These are phyloP conservation scores for Artibeus lituratus DNA, from an alignment of 2,797 vertebrate genomes.

Conservation along the genomic window DNA sequence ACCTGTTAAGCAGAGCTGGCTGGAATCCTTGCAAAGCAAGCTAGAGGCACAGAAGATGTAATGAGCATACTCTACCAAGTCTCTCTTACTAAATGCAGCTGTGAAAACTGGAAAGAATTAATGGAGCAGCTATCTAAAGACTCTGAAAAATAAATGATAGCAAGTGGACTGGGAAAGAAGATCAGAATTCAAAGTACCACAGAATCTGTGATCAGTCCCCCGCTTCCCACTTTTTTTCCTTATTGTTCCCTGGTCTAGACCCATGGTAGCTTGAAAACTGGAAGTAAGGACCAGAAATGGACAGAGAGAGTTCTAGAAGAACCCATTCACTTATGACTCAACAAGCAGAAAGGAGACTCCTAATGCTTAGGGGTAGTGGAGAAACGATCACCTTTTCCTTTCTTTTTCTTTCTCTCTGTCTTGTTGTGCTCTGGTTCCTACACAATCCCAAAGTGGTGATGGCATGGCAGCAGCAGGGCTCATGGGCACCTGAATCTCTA, in stretches of 20 bases:
- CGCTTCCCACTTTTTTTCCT: not conserved
- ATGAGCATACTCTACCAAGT: rapidly evolving
- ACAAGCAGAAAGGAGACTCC: not conserved
- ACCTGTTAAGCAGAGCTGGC: not conserved
- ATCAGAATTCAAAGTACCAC: not conserved
- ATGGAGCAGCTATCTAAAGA: not conserved
- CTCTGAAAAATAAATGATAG: not conserved
- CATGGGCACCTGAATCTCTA: not conserved
- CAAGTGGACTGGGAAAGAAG: not conserved
- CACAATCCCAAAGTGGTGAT: not conserved
- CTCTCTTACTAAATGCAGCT: not conserved
- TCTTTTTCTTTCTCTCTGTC: not conserved
- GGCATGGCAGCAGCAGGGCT: not conserved
- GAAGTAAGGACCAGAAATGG: not conserved
- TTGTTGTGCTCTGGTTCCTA: not conserved
- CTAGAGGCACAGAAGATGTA: not conserved
- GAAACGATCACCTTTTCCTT: not conserved
- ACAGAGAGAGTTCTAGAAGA: not conserved
- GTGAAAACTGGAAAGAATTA: not conserved
- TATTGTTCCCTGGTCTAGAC: not conserved
- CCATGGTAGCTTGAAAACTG: not conserved
- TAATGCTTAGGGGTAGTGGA: not conserved
- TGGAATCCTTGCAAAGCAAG: not conserved
- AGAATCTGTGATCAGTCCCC: not conserved
- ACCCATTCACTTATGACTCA: not conserved